A percentile compares a stretch with the other conserved stretches of the same genome.
Conservation (phyloP, 2,888 invertebrate genomes). For the Volucella inflata region DNA sequence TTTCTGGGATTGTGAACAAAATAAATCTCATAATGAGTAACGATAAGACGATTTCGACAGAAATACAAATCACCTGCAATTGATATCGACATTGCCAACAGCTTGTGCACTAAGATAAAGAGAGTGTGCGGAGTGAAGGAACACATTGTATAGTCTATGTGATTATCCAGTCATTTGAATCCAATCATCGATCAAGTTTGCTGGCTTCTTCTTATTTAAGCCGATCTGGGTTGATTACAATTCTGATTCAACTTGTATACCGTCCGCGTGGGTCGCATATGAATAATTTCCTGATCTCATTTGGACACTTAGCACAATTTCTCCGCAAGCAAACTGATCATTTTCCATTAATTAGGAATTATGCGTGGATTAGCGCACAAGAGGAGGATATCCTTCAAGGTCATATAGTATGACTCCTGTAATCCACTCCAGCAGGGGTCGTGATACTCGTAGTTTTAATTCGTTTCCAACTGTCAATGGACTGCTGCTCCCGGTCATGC, state of each 20-base stretch:
- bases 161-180: constrained; percentile 26
- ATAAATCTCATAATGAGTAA: constrained; percentile 84
- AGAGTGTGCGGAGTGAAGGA: constrained; percentile 35
- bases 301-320: constrained; percentile 75
- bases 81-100: constrained; percentile 82
- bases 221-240: constrained; percentile 29
- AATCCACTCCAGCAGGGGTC: constrained; percentile 41
- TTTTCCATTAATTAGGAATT: constrained; percentile 74
- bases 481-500: constrained; percentile 37
- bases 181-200: constrained; percentile 74
- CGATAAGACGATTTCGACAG: constrained; percentile 84
- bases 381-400: constrained; percentile 44
- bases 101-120: constrained; percentile 22
- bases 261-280: constrained; percentile 55
- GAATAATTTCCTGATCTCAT: constrained; percentile 70
- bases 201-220: constrained; percentile 30
- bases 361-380: constrained; percentile 59
- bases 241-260: background rate
- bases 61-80: constrained; percentile 84
- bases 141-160: constrained; percentile 15
- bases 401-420: constrained; percentile 31
- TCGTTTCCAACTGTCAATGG: constrained; percentile 36
- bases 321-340: constrained; percentile 67
- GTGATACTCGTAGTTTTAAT: constrained; percentile 42
- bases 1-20: constrained; percentile 84